Percentiles rank a stretch among this genome's conserved stretches.
phyloP scores from a whole-genome alignment of 2,888 invertebrate species.

The Augiades crinisus region DNA sequence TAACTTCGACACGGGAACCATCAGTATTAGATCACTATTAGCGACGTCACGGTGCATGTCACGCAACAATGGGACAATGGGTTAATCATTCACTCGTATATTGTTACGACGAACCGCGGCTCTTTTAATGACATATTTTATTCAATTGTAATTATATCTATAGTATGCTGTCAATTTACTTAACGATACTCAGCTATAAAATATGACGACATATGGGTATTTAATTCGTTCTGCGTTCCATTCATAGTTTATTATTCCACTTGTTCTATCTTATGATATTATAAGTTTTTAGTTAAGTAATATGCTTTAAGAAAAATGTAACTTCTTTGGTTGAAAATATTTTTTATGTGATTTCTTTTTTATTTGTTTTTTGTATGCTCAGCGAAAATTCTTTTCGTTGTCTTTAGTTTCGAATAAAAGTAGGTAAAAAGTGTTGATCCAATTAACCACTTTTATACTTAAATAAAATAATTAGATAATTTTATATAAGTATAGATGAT shows the following conservation, averaged over 20 bases:
- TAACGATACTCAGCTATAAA: background rate
- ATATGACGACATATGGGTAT: background rate
- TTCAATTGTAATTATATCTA: constrained; percentile 5
- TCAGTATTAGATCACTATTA: constrained; percentile 16
- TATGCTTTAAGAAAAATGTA: too few relatives aligned
- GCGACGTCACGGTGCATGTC: background rate
- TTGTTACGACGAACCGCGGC: constrained; percentile 23
- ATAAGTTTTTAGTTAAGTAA: background rate
- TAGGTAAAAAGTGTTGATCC: too few relatives aligned
- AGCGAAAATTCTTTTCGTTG: too few relatives aligned
- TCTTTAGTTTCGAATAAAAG: too few relatives aligned
- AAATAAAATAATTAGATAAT: too few relatives aligned
- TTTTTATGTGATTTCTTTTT: too few relatives aligned
- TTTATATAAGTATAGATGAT: too few relatives aligned
- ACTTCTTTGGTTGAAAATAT: too few relatives aligned
- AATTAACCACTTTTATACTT: too few relatives aligned
- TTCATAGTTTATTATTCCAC: background rate
- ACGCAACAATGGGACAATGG: constrained; percentile 28
- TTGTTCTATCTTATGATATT: background rate
- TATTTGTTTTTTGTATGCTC: too few relatives aligned
- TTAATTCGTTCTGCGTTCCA: background rate
- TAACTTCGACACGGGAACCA: constrained; percentile 1
- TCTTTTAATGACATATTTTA: constrained; percentile 1
- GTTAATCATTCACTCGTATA: constrained; percentile 24
- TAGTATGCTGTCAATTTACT: constrained; percentile 1